These are phyloP conservation scores for Seriola rivoliana DNA, from an alignment of 2,113 vertebrate genomes.

Conservation along the genomic window DNA sequence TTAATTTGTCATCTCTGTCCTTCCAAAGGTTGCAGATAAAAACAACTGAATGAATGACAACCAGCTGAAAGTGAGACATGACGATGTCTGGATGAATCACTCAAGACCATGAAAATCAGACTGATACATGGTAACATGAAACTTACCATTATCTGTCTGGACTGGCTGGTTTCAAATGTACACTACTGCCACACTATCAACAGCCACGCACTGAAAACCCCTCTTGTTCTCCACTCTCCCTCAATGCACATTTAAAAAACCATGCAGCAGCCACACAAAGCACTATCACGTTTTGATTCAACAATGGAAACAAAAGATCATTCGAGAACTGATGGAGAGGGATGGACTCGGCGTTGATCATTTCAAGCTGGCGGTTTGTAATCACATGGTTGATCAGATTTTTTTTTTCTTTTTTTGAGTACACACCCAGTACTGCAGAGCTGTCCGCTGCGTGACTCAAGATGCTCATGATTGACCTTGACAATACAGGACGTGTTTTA, in stretches of 20 bases:
- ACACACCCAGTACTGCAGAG: conserved; percentile 81
- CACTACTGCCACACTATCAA: conserved; percentile 20
- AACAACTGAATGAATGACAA: conserved; percentile 36
- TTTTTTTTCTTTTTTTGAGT: conserved; percentile 35
- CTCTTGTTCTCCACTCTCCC: conserved; percentile 37
- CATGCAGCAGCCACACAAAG: conserved; percentile 70
- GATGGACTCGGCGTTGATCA: conserved; percentile 49
- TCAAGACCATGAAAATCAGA: conserved; percentile 36
- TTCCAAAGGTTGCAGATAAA: conserved; percentile 22
- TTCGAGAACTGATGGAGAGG: conserved; percentile 49
- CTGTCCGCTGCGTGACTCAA: conserved; percentile 76
- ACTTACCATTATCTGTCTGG: conserved; percentile 31
- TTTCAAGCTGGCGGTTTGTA: conserved; percentile 53
- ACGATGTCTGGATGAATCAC: conserved; percentile 58
- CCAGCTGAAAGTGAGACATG: conserved; percentile 48
- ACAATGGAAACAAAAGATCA: conserved; percentile 52
- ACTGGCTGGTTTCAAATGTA: conserved; percentile 23
- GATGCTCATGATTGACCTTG: conserved; percentile 80
- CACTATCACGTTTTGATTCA: conserved; percentile 51
- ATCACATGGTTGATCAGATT: conserved; percentile 46
- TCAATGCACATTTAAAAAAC: conserved; percentile 53
- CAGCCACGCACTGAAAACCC: conserved; percentile 1
- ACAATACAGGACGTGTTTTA: conserved; percentile 74
- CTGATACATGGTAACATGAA: conserved; percentile 43
- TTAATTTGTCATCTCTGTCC: conserved; percentile 5